phyloP scores from a whole-genome alignment of 30 jellyfish, hydroid and myxozoan genomes.

The Morbakka virulenta region DNA sequence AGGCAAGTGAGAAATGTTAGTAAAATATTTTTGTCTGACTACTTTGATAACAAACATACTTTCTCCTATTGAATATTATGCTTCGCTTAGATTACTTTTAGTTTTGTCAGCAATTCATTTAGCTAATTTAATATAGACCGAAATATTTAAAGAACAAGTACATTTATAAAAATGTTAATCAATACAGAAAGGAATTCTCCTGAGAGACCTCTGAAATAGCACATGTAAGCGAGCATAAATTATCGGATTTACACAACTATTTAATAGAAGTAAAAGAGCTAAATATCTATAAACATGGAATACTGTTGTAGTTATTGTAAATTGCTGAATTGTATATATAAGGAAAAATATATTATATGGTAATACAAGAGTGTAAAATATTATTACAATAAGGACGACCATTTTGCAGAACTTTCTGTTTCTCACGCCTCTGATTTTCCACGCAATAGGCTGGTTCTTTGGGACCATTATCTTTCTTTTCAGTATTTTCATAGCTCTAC shows the following conservation, averaged over 20 bases:
- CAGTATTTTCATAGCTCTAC: slow-evolving; percentile 45
- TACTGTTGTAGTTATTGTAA: neutral
- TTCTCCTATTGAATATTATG: too few species aligned
- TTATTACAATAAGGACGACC: slow-evolving; percentile 54
- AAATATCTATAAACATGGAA: slow-evolving; percentile 13
- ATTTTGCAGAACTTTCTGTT: slow-evolving; percentile 70
- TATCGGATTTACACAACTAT: slow-evolving; percentile 88
- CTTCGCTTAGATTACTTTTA: too few species aligned
- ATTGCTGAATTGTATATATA: neutral
- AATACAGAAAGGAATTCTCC: too few species aligned
- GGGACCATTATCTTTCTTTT: slow-evolving; percentile 47
- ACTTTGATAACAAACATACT: too few species aligned
- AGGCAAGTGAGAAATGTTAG: too few species aligned
- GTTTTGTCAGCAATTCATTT: too few species aligned
- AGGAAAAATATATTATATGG: slow-evolving; percentile 66
- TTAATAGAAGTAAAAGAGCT: slow-evolving; percentile 51
- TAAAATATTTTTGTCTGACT: too few species aligned
- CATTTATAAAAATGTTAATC: too few species aligned
- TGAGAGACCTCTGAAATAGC: slow-evolving; percentile 52
- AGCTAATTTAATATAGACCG: too few species aligned
- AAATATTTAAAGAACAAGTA: too few species aligned
- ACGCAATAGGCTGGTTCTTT: slow-evolving; percentile 47
- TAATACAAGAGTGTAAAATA: slow-evolving; percentile 64
- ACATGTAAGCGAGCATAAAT: slow-evolving; percentile 86
- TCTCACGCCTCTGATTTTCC: slow-evolving; percentile 46